A percentile compares a stretch with the other conserved stretches of the same genome.
Conservation (phyloP, 1,140 invertebrate species). For the Drosophila subpulchrella region DNA sequence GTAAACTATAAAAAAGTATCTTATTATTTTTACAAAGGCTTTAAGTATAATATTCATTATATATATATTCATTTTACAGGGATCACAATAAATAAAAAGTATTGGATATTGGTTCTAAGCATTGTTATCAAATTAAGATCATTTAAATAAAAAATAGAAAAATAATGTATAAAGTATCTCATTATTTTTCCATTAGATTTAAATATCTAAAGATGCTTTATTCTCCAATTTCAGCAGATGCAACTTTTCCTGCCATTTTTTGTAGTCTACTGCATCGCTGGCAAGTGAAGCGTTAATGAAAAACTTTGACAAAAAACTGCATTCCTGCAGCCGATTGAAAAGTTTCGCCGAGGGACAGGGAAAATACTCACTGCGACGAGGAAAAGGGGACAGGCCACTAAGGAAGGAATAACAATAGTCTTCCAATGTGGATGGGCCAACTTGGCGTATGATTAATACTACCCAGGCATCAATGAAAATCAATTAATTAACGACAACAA, state of each 20-base stretch:
- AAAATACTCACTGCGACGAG: neutral
- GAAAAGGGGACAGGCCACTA: neutral
- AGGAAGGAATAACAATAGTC: slow-evolving; percentile 37
- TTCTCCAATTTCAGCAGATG: slow-evolving; percentile 29
- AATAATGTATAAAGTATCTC: too few relatives aligned
- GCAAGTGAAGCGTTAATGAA: slow-evolving; percentile 57
- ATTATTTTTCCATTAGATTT: neutral
- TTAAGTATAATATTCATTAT: too few relatives aligned
- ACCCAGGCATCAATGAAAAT: slow-evolving; percentile 56
- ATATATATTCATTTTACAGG: too few relatives aligned
- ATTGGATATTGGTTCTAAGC: too few relatives aligned
- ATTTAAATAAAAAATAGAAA: too few relatives aligned
- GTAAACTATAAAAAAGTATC: too few relatives aligned
- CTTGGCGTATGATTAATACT: slow-evolving; percentile 73
- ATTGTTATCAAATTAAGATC: too few relatives aligned
- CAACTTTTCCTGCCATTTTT: slow-evolving; percentile 16
- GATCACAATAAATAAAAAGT: too few relatives aligned
- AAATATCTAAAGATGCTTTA: neutral
- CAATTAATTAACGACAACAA: slow-evolving; percentile 74
- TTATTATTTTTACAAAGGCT: too few relatives aligned
- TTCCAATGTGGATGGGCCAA: slow-evolving; percentile 24
- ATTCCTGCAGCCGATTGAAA: slow-evolving; percentile 22
- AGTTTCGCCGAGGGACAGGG: slow-evolving; percentile 8
- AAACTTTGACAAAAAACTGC: slow-evolving; percentile 48
- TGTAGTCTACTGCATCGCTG: slow-evolving; percentile 5